phyloP scores from a whole-genome alignment of 2,888 invertebrate genomes.

The Ophion ventricosus region DNA sequence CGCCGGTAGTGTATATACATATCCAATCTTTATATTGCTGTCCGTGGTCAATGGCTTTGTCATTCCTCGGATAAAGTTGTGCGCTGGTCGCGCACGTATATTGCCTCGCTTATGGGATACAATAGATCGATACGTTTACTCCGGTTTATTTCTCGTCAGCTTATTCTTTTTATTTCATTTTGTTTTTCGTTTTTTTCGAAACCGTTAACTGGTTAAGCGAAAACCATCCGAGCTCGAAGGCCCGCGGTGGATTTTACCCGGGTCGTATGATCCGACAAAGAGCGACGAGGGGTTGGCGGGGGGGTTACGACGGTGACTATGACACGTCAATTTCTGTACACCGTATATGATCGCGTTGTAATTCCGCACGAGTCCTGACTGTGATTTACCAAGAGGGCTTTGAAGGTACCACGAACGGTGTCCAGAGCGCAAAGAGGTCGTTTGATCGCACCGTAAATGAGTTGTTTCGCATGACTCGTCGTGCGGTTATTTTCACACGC shows the following conservation, averaged over 20 bases:
- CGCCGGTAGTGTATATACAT: too few species aligned
- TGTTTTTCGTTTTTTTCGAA: constrained; percentile 69
- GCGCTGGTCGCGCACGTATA: too few species aligned
- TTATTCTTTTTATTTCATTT: not conserved
- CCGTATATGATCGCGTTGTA: constrained; percentile 7
- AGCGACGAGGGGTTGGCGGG: constrained; percentile 47
- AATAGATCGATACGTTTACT: constrained; percentile 32
- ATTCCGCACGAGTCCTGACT: constrained; percentile 69
- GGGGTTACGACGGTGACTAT: constrained; percentile 38
- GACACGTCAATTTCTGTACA: constrained; percentile 45
- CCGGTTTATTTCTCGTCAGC: constrained; percentile 15
- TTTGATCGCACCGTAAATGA: constrained; percentile 79
- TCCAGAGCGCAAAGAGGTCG: constrained; percentile 53
- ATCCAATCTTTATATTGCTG: too few species aligned
- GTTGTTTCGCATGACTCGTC: constrained; percentile 69
- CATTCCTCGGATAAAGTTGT: too few species aligned
- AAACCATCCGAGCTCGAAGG: constrained; percentile 79
- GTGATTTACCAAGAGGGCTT: constrained; percentile 77
- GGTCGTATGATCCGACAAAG: constrained; percentile 62
- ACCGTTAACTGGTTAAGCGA: constrained; percentile 79
- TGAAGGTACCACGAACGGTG: constrained; percentile 49
- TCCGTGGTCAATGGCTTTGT: too few species aligned
- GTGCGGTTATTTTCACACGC: constrained; percentile 63
- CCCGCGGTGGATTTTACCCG: constrained; percentile 20
- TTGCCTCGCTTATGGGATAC: not conserved